Percentiles rank a stretch among this genome's conserved stretches.
Conservation (phyloP, 1,140 invertebrate genomes). For the Brachionus rotundiformis region DNA sequence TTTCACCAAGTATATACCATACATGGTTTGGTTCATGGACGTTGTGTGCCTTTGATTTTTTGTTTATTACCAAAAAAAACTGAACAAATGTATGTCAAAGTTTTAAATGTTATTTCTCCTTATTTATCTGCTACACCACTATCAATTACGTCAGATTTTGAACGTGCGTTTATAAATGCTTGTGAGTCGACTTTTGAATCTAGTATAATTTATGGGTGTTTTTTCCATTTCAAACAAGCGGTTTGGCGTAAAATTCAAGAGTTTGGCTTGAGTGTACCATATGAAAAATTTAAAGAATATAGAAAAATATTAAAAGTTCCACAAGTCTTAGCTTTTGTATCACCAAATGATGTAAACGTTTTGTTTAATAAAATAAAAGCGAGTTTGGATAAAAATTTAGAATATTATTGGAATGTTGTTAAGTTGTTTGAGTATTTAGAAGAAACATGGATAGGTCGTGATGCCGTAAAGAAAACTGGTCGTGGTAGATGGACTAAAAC, state of each 20-base stretch:
- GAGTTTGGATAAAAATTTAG: background rate
- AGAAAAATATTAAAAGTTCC: conserved; percentile 9
- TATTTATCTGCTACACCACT: background rate
- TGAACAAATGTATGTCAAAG: background rate
- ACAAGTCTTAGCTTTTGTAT: background rate
- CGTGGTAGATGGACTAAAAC: no score
- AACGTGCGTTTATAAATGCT: background rate
- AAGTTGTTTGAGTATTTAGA: background rate
- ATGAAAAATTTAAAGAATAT: background rate
- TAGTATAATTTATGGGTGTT: conserved; percentile 6
- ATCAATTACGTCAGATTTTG: conserved; percentile 5
- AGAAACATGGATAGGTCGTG: background rate
- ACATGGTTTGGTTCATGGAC: background rate
- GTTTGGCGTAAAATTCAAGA: conserved; percentile 2
- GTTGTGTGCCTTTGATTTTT: background rate
- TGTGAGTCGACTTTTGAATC: background rate
- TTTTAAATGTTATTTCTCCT: no score
- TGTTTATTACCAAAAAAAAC: background rate
- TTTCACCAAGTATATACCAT: background rate
- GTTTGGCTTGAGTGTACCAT: background rate
- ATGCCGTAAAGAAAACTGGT: background rate
- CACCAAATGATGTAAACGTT: background rate
- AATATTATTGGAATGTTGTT: background rate
- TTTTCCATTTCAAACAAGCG: conserved; percentile 5
- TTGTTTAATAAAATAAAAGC: background rate